Evolutionary conservation across 2,888 invertebrate species (phyloP).

Genomic region (Lathronympha strigana): DNA sequence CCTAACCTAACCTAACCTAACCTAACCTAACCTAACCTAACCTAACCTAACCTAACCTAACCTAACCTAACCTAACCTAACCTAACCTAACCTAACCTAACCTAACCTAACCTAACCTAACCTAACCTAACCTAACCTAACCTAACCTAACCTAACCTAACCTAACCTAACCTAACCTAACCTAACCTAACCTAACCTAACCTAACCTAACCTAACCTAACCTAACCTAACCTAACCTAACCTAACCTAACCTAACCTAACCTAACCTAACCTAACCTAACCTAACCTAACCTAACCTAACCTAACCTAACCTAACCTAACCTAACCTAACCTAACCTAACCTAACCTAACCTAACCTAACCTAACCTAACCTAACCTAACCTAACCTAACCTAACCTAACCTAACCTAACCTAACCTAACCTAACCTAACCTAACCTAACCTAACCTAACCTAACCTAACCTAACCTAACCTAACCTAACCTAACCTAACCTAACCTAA

Average conservation of each 20-base stretch:
- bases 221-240: slow-evolving; percentile 37
- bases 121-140: too few species aligned
- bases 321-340: slow-evolving; percentile 43
- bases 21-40: slow-evolving; percentile 42
- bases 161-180: slow-evolving; percentile 34
- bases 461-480: slow-evolving; percentile 29
- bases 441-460: too few species aligned
- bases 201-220: slow-evolving; percentile 9
- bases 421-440: too few species aligned
- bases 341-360: slow-evolving; percentile 42
- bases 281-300: slow-evolving; percentile 33
- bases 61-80: too few species aligned
- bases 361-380: slow-evolving; percentile 43
- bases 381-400: slow-evolving; percentile 41
- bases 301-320: slow-evolving; percentile 35
- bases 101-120: too few species aligned
- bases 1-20: slow-evolving; percentile 38
- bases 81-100: too few species aligned
- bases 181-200: slow-evolving; percentile 24
- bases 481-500: slow-evolving; percentile 20
- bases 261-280: slow-evolving; percentile 40
- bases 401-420: slow-evolving; percentile 40
- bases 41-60: slow-evolving; percentile 41
- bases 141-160: too few species aligned
- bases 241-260: slow-evolving; percentile 43